Conservation (phyloP, 2,888 invertebrate species). For the Anaspis maculata region DNA sequence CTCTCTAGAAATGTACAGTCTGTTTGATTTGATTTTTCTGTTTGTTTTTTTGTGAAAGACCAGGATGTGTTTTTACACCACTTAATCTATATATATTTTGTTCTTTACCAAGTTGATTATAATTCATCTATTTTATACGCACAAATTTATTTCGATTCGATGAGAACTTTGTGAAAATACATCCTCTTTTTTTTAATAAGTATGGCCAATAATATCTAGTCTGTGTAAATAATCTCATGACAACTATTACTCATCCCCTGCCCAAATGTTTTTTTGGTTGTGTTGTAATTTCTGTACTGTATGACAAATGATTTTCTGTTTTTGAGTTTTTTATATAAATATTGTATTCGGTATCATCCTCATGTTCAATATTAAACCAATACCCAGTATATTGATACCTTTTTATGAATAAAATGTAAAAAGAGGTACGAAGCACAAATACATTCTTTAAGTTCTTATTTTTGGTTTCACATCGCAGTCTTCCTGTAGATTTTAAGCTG, state of each 20-base stretch:
- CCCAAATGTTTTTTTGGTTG: conserved; percentile 19
- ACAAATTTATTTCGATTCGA: conserved; percentile 5
- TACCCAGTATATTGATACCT: conserved; percentile 21
- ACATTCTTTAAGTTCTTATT: conserved; percentile 1
- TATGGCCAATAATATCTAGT: conserved; percentile 34
- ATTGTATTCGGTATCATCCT: conserved; percentile 14
- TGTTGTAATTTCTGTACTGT: conserved; percentile 17
- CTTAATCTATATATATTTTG: conserved; percentile 1
- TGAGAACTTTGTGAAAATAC: conserved; percentile 24
- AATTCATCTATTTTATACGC: conserved; percentile 4
- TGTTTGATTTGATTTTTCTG: conserved; percentile 26
- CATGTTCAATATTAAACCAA: conserved; percentile 15
- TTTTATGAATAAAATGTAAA: conserved; percentile 22
- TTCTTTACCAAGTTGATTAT: conserved; percentile 2
- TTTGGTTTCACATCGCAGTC: too few species aligned
- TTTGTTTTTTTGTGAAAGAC: conserved; percentile 20
- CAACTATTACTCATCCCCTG: conserved; percentile 32
- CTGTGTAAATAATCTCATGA: conserved; percentile 37
- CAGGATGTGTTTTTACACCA: conserved; percentile 24
- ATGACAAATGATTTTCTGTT: conserved; percentile 7
- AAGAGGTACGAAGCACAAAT: conserved; percentile 14
- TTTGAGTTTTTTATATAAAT: too few species aligned
- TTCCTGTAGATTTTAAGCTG: too few species aligned
- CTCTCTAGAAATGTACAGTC: conserved; percentile 30
- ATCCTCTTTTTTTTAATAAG: too few species aligned